phyloP scores from a whole-genome alignment of 2,888 invertebrate species.

The Tipula lateralis region DNA sequence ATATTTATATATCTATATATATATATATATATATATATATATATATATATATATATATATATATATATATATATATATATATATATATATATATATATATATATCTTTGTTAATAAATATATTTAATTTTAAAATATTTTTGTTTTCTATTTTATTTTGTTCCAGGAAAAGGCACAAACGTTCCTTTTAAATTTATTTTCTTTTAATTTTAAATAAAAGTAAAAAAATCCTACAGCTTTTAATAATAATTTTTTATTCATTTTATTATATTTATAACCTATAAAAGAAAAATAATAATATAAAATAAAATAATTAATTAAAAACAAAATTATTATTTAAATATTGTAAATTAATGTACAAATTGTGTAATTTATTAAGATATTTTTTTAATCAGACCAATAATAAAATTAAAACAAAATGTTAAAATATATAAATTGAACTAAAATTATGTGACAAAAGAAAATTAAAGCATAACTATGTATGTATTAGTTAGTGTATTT shows the following conservation, averaged over 20 bases:
- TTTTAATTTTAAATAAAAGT: not conserved
- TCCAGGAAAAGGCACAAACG: conserved; percentile 20
- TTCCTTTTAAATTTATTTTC: conserved; percentile 2
- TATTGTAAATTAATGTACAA: not conserved
- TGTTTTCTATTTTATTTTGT: conserved; percentile 14
- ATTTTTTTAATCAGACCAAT: not conserved
- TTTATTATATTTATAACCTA: not conserved
- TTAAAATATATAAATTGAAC: not conserved
- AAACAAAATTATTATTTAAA: not conserved
- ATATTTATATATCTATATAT: not conserved
- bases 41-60: not conserved
- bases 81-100: not conserved
- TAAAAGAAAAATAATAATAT: not conserved
- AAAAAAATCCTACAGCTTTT: conserved; percentile 3
- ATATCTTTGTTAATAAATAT: conserved; percentile 26
- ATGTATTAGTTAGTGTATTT: not conserved
- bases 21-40: too few species aligned
- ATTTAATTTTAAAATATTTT: not conserved
- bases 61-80: too few species aligned
- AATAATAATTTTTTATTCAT: not conserved
- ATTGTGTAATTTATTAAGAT: not conserved
- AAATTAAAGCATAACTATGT: not conserved
- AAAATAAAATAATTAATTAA: not conserved
- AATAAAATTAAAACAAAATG: not conserved
- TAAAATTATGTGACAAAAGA: not conserved